Percentiles rank a stretch among this genome's conserved stretches.
Conservation (phyloP, 2,888 invertebrate species). For the Oscheius sp. region DNA sequence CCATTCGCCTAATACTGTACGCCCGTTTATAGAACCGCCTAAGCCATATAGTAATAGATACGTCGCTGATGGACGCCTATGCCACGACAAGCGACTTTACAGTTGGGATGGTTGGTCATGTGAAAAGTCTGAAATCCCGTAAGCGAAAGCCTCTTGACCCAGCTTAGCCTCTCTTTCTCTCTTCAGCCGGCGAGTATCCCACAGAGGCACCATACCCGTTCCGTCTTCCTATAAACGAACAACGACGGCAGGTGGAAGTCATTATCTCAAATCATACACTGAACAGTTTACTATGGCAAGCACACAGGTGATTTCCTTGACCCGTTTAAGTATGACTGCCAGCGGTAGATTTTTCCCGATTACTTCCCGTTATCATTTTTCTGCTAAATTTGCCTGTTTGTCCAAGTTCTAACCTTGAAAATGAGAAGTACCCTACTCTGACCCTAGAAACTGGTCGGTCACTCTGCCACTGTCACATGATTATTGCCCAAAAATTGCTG, state of each 20-base stretch:
- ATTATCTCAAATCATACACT: constrained; percentile 56
- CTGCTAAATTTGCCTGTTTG: constrained; percentile 32
- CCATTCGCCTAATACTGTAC: neutral
- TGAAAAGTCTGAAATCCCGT: constrained; percentile 54
- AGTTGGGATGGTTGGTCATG: constrained; percentile 59
- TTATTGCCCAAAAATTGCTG: neutral
- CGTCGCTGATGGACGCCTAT: constrained; percentile 57
- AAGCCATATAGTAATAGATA: constrained; percentile 56
- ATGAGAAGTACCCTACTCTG: constrained; percentile 20
- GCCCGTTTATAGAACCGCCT: constrained; percentile 47
- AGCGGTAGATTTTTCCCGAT: neutral
- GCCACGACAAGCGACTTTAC: constrained; percentile 56
- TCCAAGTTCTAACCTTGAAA: constrained; percentile 15
- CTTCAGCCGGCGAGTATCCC: constrained; percentile 55
- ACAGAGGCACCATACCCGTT: constrained; percentile 55
- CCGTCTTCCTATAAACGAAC: constrained; percentile 53
- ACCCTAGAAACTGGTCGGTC: constrained; percentile 29
- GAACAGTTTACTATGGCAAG: constrained; percentile 58
- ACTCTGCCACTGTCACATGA: constrained; percentile 4
- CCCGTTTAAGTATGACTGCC: neutral
- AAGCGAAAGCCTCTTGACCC: constrained; percentile 6
- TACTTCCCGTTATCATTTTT: neutral
- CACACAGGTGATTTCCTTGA: constrained; percentile 48
- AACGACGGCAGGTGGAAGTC: constrained; percentile 55
- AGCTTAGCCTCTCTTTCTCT: neutral